phyloP scores from a whole-genome alignment of 2,113 vertebrate species.

The Phocoena sinus region DNA sequence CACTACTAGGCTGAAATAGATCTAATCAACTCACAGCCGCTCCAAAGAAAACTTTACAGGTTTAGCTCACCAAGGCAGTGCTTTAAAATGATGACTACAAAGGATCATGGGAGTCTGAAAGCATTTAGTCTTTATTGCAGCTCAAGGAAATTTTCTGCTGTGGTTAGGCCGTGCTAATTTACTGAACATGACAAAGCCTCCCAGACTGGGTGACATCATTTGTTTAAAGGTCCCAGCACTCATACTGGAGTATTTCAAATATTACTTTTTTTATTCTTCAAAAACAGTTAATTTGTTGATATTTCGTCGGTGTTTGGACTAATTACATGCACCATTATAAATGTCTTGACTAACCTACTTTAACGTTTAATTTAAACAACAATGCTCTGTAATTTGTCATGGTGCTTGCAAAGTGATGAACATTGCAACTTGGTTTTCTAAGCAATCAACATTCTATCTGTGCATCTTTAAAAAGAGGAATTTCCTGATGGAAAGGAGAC shows the following conservation, averaged over 20 bases:
- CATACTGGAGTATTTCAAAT: constrained; percentile 75
- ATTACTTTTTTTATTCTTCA: constrained; percentile 72
- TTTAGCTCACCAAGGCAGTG: constrained; percentile 90
- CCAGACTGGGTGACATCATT: constrained; percentile 80
- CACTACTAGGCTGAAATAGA: constrained; percentile 93
- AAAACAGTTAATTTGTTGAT: constrained; percentile 74
- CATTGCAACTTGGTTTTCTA: constrained; percentile 66
- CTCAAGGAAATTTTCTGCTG: constrained; percentile 87
- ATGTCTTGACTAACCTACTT: constrained; percentile 67
- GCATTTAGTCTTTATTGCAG: constrained; percentile 93
- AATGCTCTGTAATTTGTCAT: constrained; percentile 66
- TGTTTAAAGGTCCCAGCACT: constrained; percentile 69
- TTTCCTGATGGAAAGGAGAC: neutral
- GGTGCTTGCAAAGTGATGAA: constrained; percentile 65
- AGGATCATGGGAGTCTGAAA: constrained; percentile 92
- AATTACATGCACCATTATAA: constrained; percentile 74
- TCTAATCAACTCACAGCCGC: constrained; percentile 96
- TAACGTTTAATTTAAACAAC: constrained; percentile 76
- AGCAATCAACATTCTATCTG: constrained; percentile 59
- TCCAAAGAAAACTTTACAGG: constrained; percentile 95
- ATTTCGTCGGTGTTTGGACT: constrained; percentile 65
- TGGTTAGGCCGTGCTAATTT: constrained; percentile 86
- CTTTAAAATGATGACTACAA: constrained; percentile 93
- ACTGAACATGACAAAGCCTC: constrained; percentile 84
- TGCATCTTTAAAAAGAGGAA: constrained; percentile 46